Evolutionary conservation across 2,797 vertebrate species (phyloP).

Genomic region (Malurus splendens): DNA sequence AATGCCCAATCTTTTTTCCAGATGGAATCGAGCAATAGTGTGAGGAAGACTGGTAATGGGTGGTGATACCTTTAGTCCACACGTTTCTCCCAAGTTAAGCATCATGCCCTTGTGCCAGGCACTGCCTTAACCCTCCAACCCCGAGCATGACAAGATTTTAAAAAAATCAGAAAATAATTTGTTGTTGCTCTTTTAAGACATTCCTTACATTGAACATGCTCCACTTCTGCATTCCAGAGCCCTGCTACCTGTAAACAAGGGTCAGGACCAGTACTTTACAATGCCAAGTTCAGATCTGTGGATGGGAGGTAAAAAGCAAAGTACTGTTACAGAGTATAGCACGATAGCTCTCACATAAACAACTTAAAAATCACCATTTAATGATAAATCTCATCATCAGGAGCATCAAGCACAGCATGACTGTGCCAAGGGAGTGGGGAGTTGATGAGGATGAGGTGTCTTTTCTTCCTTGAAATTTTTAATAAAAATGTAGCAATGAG

Average conservation of each 20-base stretch:
- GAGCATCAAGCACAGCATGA: not conserved
- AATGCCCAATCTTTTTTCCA: not conserved
- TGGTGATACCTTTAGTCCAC: not conserved
- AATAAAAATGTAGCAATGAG: not conserved
- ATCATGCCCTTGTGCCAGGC: not conserved
- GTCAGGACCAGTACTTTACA: not conserved
- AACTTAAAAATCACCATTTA: not conserved
- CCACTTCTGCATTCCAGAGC: not conserved
- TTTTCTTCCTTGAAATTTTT: not conserved
- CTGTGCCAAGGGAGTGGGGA: not conserved
- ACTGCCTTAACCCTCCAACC: not conserved
- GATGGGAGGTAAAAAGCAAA: not conserved
- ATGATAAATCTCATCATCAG: not conserved
- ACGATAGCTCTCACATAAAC: not conserved
- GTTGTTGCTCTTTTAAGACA: not conserved
- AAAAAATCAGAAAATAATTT: no score
- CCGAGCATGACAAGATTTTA: not conserved
- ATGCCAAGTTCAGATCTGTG: not conserved
- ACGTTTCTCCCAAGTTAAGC: not conserved
- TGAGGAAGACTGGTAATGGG: not conserved
- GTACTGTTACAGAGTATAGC: not conserved
- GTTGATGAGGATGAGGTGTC: not conserved
- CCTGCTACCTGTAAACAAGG: not conserved
- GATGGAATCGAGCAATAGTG: accelerated
- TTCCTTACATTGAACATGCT: not conserved